Evolutionary conservation across 2,113 vertebrate species (phyloP).

Genomic region (Pseudorhombus dupliciocellatus): DNA sequence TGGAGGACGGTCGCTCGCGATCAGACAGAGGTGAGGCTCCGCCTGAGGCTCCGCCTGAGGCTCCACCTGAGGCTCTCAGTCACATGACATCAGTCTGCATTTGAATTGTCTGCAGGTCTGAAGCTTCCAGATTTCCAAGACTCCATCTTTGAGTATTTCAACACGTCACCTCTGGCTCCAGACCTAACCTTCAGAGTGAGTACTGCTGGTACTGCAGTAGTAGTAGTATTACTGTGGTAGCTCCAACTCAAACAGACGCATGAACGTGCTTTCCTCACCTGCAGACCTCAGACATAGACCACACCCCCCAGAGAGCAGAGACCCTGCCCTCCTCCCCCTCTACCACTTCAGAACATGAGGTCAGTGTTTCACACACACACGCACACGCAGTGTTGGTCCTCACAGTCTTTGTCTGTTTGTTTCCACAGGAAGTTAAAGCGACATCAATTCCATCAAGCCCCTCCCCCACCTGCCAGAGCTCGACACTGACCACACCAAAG

Average conservation of each 20-base stretch:
- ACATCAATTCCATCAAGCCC: slow-evolving; percentile 80
- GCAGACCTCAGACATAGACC: slow-evolving; percentile 87
- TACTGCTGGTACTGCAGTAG: slow-evolving; percentile 30
- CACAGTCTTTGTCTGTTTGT: neutral
- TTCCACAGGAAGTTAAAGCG: slow-evolving; percentile 84
- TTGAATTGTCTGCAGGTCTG: slow-evolving; percentile 83
- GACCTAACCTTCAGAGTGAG: slow-evolving; percentile 95
- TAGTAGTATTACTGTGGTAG: too few species aligned
- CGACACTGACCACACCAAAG: slow-evolving; percentile 88
- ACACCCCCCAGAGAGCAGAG: slow-evolving; percentile 81
- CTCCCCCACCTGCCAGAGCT: slow-evolving; percentile 83
- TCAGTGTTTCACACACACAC: slow-evolving; percentile 20
- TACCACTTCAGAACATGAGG: slow-evolving; percentile 82
- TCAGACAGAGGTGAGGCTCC: slow-evolving; percentile 84
- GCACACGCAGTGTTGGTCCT: neutral
- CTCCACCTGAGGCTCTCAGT: neutral
- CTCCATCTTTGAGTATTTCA: slow-evolving; percentile 98
- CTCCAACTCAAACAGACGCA: too few species aligned
- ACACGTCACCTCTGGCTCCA: slow-evolving; percentile 93
- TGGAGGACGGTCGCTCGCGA: slow-evolving; percentile 88
- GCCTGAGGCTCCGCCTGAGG: too few species aligned
- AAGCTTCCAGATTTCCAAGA: slow-evolving; percentile 96
- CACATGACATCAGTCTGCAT: too few species aligned
- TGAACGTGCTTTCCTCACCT: neutral
- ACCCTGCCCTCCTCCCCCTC: slow-evolving; percentile 78